Evolutionary conservation across 2,888 invertebrate species (phyloP).

Genomic region (Trachelus tabidus): DNA sequence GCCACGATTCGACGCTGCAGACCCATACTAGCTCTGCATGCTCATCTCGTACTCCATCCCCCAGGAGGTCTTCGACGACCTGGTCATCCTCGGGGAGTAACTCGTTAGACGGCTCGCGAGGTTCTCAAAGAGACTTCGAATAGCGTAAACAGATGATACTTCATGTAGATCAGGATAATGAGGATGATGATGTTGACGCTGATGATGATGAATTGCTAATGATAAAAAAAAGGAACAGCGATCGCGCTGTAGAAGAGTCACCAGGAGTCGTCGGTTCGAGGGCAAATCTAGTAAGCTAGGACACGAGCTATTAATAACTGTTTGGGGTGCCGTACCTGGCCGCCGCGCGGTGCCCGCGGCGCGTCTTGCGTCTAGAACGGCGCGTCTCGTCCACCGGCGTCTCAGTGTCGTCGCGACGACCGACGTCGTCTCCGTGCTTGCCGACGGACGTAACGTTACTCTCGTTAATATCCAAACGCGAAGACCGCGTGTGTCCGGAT

Average conservation of each 20-base stretch:
- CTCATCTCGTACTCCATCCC: slow-evolving; percentile 27
- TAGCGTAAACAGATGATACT: neutral
- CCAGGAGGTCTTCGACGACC: neutral
- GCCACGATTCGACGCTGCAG: slow-evolving; percentile 1
- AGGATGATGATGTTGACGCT: neutral
- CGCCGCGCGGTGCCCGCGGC: slow-evolving; percentile 47
- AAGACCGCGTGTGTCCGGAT: neutral
- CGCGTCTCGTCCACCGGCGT: slow-evolving; percentile 59
- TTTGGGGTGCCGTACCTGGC: slow-evolving; percentile 66
- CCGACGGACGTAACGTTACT: slow-evolving; percentile 15
- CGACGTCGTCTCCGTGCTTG: slow-evolving; percentile 36
- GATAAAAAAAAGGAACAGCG: neutral
- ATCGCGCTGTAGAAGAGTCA: slow-evolving; percentile 10
- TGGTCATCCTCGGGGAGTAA: neutral
- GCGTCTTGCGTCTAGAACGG: slow-evolving; percentile 52
- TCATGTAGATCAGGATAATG: neutral
- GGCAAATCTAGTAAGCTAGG: slow-evolving; percentile 63
- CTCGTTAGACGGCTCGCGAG: neutral
- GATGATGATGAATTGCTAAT: neutral
- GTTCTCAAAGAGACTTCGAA: neutral
- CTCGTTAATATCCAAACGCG: slow-evolving; percentile 3
- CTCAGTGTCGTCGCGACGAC: slow-evolving; percentile 66
- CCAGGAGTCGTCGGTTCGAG: slow-evolving; percentile 47
- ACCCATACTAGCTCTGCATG: slow-evolving; percentile 12
- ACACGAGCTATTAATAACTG: slow-evolving; percentile 64